Percentiles rank a stretch among this genome's conserved stretches.
Conservation (phyloP, 2,888 invertebrate species). For the Tryphoninae sp. region DNA sequence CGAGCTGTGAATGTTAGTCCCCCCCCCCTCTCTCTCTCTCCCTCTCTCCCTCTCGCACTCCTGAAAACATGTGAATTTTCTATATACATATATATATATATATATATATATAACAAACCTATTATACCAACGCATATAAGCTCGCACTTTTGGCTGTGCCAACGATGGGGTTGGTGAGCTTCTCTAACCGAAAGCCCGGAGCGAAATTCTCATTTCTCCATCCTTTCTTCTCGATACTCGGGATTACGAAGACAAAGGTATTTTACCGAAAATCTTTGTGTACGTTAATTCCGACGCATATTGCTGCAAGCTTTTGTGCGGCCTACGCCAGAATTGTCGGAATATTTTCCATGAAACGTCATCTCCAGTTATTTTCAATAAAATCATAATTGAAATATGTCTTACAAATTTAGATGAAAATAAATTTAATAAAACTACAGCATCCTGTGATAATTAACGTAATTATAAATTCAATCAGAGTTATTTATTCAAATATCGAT, state of each 20-base stretch:
- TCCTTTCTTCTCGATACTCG: conserved; percentile 20
- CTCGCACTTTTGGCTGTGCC: conserved; percentile 34
- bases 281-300: background rate
- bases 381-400: background rate
- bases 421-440: no score
- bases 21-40: background rate
- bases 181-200: conserved; percentile 5
- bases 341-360: background rate
- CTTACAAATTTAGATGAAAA: no score
- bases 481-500: no score
- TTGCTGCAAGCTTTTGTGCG: background rate
- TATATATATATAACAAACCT: conserved; percentile 13
- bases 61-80: conserved; percentile 1
- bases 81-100: conserved; percentile 13
- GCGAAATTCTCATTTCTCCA: conserved; percentile 23
- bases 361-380: background rate
- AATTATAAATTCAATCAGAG: no score
- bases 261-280: background rate
- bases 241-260: background rate
- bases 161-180: conserved; percentile 29
- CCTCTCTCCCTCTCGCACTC: conserved; percentile 9
- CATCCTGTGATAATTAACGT: no score
- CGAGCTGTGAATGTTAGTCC: conserved; percentile 36
- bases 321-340: background rate
- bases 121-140: conserved; percentile 26